Percentiles rank a stretch among this genome's conserved stretches.
Evolutionary conservation across 53 echinoderm and acorn worm genomes (phyloP).

Genomic region (Actinopyga echinites): DNA sequence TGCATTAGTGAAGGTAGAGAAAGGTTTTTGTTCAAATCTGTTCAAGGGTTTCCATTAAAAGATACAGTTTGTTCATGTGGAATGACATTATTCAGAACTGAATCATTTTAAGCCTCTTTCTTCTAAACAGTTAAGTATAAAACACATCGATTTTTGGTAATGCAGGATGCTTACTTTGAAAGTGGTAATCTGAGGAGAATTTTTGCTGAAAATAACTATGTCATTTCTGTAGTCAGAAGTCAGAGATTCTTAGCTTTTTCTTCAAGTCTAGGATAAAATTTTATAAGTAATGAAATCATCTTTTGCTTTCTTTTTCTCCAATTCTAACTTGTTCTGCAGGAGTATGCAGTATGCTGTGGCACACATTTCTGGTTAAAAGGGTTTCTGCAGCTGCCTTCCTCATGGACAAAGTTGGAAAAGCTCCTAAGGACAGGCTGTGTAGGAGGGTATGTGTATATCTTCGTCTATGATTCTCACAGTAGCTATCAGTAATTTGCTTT

Average conservation of each 20-base stretch:
- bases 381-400: conserved; percentile 85
- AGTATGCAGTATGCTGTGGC: conserved; percentile 90
- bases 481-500: too few relatives aligned
- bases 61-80: too few relatives aligned
- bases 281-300: background rate
- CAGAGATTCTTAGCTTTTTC: background rate
- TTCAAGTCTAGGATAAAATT: background rate
- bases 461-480: background rate
- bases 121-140: too few relatives aligned
- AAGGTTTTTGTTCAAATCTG: too few relatives aligned
- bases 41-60: too few relatives aligned
- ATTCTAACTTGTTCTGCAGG: conserved; percentile 31
- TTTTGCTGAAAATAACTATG: too few relatives aligned
- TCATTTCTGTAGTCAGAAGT: background rate
- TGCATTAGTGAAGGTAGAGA: too few relatives aligned
- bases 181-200: too few relatives aligned
- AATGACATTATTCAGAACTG: too few relatives aligned
- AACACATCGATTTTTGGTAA: too few relatives aligned
- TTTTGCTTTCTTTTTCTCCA: background rate
- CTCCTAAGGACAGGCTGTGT: conserved; percentile 94
- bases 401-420: conserved; percentile 98
- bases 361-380: conserved; percentile 83
- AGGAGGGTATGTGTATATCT: conserved; percentile 66
- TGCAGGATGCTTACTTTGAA: too few relatives aligned
- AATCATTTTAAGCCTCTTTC: too few relatives aligned